These are phyloP conservation scores for Meiosimyza platycephala DNA, from an alignment of 2,888 invertebrate genomes.

Conservation along the genomic window DNA sequence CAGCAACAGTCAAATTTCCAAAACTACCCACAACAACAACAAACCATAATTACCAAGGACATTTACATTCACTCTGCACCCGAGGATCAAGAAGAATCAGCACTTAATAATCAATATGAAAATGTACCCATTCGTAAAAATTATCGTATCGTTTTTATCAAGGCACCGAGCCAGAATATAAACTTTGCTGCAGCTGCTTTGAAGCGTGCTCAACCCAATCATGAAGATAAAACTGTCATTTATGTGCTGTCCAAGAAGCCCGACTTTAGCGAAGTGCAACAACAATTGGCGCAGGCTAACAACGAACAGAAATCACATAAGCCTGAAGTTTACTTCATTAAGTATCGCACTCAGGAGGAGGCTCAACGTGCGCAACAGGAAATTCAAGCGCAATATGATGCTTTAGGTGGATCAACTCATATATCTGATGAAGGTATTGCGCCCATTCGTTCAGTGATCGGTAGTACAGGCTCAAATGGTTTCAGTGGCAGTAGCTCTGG, in stretches of 20 bases:
- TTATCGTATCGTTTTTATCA: slow-evolving; percentile 66
- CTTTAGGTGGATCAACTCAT: slow-evolving; percentile 63
- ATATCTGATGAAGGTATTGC: slow-evolving; percentile 64
- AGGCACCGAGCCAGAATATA: slow-evolving; percentile 67
- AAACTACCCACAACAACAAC: slow-evolving; percentile 34
- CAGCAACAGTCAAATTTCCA: slow-evolving; percentile 38
- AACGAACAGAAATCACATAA: slow-evolving; percentile 59
- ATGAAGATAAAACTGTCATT: slow-evolving; percentile 66
- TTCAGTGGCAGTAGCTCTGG: neutral
- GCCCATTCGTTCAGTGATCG: slow-evolving; percentile 56
- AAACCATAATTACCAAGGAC: slow-evolving; percentile 61
- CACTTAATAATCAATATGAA: slow-evolving; percentile 45
- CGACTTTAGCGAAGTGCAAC: slow-evolving; percentile 63
- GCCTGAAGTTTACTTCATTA: slow-evolving; percentile 67
- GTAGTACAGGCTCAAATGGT: slow-evolving; percentile 31
- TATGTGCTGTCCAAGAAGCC: slow-evolving; percentile 66
- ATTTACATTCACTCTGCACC: slow-evolving; percentile 64
- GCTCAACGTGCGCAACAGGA: slow-evolving; percentile 63
- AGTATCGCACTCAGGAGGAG: slow-evolving; percentile 66
- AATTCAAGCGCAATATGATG: slow-evolving; percentile 65
- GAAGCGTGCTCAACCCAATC: slow-evolving; percentile 56
- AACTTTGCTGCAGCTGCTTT: slow-evolving; percentile 63
- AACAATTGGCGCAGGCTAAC: slow-evolving; percentile 74
- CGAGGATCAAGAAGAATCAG: slow-evolving; percentile 59
- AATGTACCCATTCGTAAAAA: slow-evolving; percentile 61